Percentiles rank a stretch among this genome's conserved stretches.
phyloP scores from a whole-genome alignment of 2,113 vertebrate genomes.

The Herpetotheres cachinnans region DNA sequence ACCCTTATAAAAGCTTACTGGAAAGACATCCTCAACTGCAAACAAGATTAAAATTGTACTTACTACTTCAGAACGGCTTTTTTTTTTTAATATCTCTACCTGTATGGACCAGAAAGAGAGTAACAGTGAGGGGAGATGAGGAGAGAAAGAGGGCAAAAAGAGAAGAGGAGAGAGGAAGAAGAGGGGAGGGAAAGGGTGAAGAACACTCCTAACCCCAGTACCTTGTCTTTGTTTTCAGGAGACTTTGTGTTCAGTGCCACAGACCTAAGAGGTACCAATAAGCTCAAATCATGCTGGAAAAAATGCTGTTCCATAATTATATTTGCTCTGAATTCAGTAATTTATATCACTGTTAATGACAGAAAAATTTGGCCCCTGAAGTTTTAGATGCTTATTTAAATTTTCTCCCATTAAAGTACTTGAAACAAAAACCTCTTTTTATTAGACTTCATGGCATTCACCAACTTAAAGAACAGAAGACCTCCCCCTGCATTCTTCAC shows the following conservation, averaged over 20 bases:
- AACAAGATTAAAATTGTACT: not conserved
- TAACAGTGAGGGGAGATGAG: not conserved
- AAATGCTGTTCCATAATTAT: not conserved
- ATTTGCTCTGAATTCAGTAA: not conserved
- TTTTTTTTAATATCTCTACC: not conserved
- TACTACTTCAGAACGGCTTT: not conserved
- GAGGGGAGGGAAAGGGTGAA: not conserved
- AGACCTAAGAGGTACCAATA: not conserved
- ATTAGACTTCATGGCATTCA: not conserved
- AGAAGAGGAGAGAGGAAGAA: not conserved
- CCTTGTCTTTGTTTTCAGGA: not conserved
- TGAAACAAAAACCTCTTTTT: not conserved
- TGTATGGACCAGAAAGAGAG: not conserved
- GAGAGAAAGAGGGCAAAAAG: not conserved
- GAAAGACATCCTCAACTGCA: not conserved
- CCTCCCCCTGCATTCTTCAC: not conserved
- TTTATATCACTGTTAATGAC: not conserved
- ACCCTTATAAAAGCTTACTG: not conserved
- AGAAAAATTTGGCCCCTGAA: not conserved
- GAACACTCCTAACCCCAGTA: not conserved
- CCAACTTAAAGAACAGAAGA: not conserved
- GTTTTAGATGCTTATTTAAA: not conserved
- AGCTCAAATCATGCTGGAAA: not conserved
- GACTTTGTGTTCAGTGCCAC: fast-evolving
- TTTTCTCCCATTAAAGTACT: not conserved